Percentiles rank a stretch among this genome's conserved stretches.
Conservation (phyloP, 2,113 vertebrate genomes). For the Marmota flaviventris region DNA sequence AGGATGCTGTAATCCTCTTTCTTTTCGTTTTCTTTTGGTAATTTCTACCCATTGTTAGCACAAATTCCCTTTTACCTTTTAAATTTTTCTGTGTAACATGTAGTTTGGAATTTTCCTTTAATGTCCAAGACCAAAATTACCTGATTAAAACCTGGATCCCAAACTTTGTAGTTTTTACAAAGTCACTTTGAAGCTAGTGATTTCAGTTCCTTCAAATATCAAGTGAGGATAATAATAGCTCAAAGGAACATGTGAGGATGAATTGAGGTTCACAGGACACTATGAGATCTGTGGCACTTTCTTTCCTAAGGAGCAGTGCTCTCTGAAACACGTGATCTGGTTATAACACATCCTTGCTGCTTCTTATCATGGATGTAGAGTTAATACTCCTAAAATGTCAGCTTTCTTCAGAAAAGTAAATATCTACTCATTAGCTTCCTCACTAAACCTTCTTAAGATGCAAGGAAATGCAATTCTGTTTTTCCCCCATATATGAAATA, state of each 20-base stretch:
- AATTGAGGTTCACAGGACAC: background rate
- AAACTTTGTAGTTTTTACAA: background rate
- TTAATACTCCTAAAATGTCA: background rate
- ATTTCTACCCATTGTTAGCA: background rate
- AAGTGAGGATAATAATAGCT: slow-evolving; percentile 47
- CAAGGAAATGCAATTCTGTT: background rate
- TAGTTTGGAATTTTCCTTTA: background rate
- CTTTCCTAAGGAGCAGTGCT: background rate
- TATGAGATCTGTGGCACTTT: background rate
- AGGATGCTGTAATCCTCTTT: background rate
- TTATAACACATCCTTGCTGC: background rate
- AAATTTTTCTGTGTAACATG: background rate
- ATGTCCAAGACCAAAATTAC: background rate
- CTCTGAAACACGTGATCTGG: background rate
- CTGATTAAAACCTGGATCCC: background rate
- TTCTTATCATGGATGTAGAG: background rate
- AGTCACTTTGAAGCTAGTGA: slow-evolving; percentile 45
- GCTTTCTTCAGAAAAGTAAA: slow-evolving; percentile 53
- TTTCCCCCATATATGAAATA: background rate
- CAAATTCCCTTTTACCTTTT: background rate
- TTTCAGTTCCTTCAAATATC: slow-evolving; percentile 37
- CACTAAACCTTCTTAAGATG: slow-evolving; percentile 37
- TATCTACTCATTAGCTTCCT: background rate
- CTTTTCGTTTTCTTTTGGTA: too few species aligned
- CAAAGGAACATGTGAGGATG: background rate